Evolutionary conservation across 2,888 invertebrate species (phyloP).

Genomic region (Conomelus anceps): DNA sequence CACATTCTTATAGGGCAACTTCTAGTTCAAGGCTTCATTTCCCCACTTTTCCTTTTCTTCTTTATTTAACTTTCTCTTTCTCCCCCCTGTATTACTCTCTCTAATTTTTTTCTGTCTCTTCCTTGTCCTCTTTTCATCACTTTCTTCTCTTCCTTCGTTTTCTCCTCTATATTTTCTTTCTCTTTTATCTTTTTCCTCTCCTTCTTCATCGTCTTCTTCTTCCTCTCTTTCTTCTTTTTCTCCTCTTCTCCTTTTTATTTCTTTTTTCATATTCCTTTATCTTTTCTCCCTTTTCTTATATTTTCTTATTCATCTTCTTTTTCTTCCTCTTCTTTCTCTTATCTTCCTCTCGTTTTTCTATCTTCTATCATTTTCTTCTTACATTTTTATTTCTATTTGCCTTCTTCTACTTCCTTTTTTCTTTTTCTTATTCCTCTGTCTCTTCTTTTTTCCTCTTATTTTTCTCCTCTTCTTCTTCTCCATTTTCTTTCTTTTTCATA

Average conservation of each 20-base stretch:
- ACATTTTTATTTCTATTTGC: too few relatives aligned
- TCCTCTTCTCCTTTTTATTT: not conserved
- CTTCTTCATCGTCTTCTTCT: not conserved
- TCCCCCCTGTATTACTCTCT: not conserved
- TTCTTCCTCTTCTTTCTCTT: not conserved
- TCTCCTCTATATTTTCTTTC: not conserved
- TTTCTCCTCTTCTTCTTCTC: not conserved
- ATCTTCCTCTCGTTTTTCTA: not conserved
- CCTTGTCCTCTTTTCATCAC: too few relatives aligned
- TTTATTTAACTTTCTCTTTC: not conserved
- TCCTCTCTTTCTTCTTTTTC: not conserved
- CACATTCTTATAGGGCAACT: not conserved
- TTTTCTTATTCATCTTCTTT: not conserved
- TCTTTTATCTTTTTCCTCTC: not conserved
- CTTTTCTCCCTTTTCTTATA: not conserved
- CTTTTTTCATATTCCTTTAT: not conserved
- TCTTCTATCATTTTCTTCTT: not conserved
- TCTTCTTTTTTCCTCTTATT: not conserved
- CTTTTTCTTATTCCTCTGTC: too few relatives aligned
- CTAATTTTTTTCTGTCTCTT: not conserved
- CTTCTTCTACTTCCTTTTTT: not conserved
- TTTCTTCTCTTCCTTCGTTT: not conserved
- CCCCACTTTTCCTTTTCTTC: too few relatives aligned
- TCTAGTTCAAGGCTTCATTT: too few relatives aligned
- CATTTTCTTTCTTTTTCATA: not conserved